phyloP scores from a whole-genome alignment of 2,797 vertebrate genomes.

The Amniataba percoides region DNA sequence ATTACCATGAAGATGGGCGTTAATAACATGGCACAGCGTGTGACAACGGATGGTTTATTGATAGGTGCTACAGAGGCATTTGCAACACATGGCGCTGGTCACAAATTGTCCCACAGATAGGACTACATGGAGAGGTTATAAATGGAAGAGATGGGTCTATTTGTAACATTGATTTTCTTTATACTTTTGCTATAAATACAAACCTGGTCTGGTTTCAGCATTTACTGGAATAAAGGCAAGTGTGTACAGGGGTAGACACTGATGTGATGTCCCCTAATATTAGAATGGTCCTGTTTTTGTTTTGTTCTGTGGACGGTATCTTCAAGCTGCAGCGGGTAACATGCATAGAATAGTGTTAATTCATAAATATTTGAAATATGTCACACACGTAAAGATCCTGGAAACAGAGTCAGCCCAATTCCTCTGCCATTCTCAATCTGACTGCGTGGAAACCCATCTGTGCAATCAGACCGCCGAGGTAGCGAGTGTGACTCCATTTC shows the following conservation, averaged over 20 bases:
- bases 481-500: slow-evolving; percentile 17
- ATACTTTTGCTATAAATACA: slow-evolving; percentile 49
- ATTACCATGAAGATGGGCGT: slow-evolving; percentile 70
- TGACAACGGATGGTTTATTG: slow-evolving; percentile 69
- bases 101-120: slow-evolving; percentile 52
- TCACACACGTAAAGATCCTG: background rate
- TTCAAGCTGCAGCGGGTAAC: background rate
- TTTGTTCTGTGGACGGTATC: background rate
- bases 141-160: slow-evolving; percentile 55
- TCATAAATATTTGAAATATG: background rate
- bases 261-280: slow-evolving; percentile 12
- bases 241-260: background rate
- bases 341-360: background rate
- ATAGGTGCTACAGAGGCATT: slow-evolving; percentile 53
- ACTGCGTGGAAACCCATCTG: slow-evolving; percentile 7
- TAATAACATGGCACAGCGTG: slow-evolving; percentile 67
- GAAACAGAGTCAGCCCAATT: background rate
- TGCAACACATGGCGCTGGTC: slow-evolving; percentile 49
- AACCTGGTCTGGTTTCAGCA: slow-evolving; percentile 23
- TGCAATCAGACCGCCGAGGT: background rate
- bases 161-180: slow-evolving; percentile 58
- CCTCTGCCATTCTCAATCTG: background rate
- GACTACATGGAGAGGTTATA: slow-evolving; percentile 39
- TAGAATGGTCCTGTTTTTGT: background rate
- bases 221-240: slow-evolving; percentile 37